Base-by-base conservation (phyloP, 2,888 invertebrate genomes). In the Epistrophella euchroma region DNA sequence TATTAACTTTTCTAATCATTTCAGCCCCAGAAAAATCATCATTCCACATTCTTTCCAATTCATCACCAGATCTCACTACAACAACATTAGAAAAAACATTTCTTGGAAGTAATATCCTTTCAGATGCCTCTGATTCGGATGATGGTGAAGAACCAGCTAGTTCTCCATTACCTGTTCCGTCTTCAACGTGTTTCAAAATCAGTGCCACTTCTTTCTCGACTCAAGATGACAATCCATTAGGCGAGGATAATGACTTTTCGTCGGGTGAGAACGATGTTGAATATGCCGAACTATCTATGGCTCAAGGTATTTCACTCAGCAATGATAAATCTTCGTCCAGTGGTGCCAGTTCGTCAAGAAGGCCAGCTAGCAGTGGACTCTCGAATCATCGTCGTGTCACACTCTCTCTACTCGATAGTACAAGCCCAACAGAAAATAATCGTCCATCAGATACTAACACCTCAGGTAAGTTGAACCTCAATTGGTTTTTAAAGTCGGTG, bases 121-220 rank as follows among this genome's bases (percentile, higher is more conserved):
- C 95, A 81, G 93, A 94, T n/a, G 95, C 95, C 88, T 95, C 95
- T 52, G 95, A 95, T 91, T 95, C 95, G 4, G 95, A 95, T 89
- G 95, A 95, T 89, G 97, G 97, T 90, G 97, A 97, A 91, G 97
- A 97, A 90, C 97, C 87, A 6, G 96, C 97, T 0, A 64, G 35
- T n/a, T 86, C 77, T n/a, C 78, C 78, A 17, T 17, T 80, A 9
- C 66, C 66, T 10, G 58, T 35, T 17, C 64, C 71, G 3, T 82
- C 76, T 4, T 45, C 76, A 32, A 47, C 55, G 22, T 70, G 62
- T 13, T 74, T 82, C 13, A 74, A 82, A 47, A 74, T 71, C 19
- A 82, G 77, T 66, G 71, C 56, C 25, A 78, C 74, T 11, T 70
- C 68, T 5, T 87, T 84, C 25, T 45, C 50, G 7, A 72, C 76